These are phyloP conservation scores for Ornithoptera priamus DNA, from an alignment of 2,888 invertebrate species.

Conservation along the genomic window DNA sequence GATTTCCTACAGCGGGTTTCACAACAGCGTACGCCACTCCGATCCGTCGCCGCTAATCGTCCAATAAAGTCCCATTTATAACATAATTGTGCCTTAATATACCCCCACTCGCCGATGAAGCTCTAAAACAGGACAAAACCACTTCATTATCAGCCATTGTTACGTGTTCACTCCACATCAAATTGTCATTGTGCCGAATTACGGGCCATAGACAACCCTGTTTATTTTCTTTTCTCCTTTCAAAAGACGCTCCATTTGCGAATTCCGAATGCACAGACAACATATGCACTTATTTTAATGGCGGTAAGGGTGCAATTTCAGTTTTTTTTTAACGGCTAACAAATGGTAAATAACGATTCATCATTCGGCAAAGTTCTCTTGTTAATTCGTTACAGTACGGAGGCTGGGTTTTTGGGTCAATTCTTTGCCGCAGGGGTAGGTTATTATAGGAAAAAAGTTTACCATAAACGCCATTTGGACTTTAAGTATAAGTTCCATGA, in stretches of 20 bases:
- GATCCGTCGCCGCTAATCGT: conserved; percentile 59
- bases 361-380: conserved; percentile 64
- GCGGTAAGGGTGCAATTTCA: conserved; percentile 18
- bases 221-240: conserved; percentile 39
- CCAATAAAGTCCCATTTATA: conserved; percentile 70
- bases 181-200: conserved; percentile 49
- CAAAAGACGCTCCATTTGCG: conserved; percentile 34
- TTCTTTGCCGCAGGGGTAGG: conserved; percentile 46
- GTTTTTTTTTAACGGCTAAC: conserved; percentile 38
- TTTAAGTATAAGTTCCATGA: conserved; percentile 29
- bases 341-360: conserved; percentile 57
- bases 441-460: conserved; percentile 50
- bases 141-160: conserved; percentile 66
- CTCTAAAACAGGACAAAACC: conserved; percentile 68
- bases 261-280: conserved; percentile 40
- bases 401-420: conserved; percentile 55
- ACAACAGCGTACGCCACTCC: conserved; percentile 32
- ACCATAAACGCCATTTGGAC: conserved; percentile 34
- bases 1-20: conserved; percentile 38
- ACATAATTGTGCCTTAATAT: conserved; percentile 73
- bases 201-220: conserved; percentile 30
- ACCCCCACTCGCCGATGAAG: conserved; percentile 57
- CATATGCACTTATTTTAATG: conserved; percentile 24
- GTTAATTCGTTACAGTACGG: conserved; percentile 66
- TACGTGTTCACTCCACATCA: conserved; percentile 62